Conservation (phyloP, 1,140 invertebrate genomes). For the Campoletis sonorensis region DNA sequence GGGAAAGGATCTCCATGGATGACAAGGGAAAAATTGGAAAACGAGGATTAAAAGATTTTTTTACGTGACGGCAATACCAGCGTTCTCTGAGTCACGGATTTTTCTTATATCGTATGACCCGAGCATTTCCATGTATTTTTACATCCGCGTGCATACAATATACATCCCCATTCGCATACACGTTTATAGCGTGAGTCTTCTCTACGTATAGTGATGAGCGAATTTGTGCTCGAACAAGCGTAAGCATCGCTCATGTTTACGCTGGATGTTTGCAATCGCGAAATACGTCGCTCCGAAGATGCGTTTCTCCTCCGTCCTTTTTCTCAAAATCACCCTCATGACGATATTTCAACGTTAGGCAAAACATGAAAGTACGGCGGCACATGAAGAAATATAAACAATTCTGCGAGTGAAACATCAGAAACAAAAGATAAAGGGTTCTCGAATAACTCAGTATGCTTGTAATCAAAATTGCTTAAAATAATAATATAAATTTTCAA, state of each 20-base stretch:
- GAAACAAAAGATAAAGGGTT: too few species aligned
- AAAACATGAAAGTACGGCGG: neutral
- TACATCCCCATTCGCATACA: too few species aligned
- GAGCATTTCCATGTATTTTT: neutral
- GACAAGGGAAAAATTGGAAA: slow-evolving; percentile 63
- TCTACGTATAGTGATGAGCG: neutral
- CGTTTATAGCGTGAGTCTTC: neutral
- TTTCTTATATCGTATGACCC: slow-evolving; percentile 1
- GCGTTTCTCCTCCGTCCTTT: slow-evolving; percentile 2
- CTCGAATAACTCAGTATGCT: too few species aligned
- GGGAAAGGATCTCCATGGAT: slow-evolving; percentile 24
- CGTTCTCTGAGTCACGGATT: slow-evolving; percentile 1
- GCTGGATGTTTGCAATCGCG: slow-evolving; percentile 13
- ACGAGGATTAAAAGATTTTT: slow-evolving; percentile 59
- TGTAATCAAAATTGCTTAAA: too few species aligned
- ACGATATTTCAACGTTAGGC: neutral
- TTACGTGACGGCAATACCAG: slow-evolving; percentile 59
- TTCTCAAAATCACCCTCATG: slow-evolving; percentile 28
- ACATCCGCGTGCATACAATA: too few species aligned
- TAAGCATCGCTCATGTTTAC: slow-evolving; percentile 11
- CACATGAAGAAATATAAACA: neutral
- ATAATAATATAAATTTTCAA: too few species aligned
- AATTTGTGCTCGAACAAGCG: slow-evolving; percentile 16
- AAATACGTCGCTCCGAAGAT: slow-evolving; percentile 41
- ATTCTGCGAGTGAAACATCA: too few species aligned